phyloP scores from a whole-genome alignment of 2,113 vertebrate species.

The Entomyzon cyanotis region DNA sequence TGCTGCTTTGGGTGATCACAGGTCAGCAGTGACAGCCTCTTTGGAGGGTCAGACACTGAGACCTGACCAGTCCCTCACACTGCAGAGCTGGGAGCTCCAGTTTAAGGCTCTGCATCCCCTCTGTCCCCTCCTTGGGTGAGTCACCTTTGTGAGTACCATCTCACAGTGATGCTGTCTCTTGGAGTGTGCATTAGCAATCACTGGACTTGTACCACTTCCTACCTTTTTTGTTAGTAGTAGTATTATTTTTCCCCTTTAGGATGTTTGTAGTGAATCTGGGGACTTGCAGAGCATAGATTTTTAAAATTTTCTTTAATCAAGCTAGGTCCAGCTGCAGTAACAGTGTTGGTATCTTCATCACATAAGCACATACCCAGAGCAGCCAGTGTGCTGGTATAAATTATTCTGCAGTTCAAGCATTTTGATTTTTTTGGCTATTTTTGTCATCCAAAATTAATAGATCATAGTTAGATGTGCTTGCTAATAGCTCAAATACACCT shows the following conservation, averaged over 20 bases:
- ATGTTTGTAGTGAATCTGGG: not conserved
- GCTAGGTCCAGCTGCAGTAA: not conserved
- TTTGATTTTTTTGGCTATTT: not conserved
- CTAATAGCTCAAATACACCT: not conserved
- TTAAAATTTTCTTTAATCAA: not conserved
- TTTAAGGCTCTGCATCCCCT: not conserved
- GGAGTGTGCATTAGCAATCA: not conserved
- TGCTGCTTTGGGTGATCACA: not conserved
- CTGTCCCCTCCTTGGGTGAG: not conserved
- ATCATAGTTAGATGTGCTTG: not conserved
- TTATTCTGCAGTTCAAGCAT: not conserved
- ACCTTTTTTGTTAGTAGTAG: not conserved
- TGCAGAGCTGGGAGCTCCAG: not conserved
- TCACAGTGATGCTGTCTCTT: not conserved
- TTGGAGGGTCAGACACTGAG: not conserved
- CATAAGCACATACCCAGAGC: not conserved
- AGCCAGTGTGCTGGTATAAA: not conserved
- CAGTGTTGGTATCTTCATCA: not conserved
- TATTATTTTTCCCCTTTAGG: not conserved
- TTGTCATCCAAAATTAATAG: not conserved
- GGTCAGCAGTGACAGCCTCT: not conserved
- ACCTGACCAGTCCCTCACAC: not conserved
- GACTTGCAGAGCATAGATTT: not conserved
- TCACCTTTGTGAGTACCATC: not conserved
- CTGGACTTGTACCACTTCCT: fast-evolving